Conservation (phyloP, 2,888 invertebrate genomes). For the Lysandra coridon region DNA sequence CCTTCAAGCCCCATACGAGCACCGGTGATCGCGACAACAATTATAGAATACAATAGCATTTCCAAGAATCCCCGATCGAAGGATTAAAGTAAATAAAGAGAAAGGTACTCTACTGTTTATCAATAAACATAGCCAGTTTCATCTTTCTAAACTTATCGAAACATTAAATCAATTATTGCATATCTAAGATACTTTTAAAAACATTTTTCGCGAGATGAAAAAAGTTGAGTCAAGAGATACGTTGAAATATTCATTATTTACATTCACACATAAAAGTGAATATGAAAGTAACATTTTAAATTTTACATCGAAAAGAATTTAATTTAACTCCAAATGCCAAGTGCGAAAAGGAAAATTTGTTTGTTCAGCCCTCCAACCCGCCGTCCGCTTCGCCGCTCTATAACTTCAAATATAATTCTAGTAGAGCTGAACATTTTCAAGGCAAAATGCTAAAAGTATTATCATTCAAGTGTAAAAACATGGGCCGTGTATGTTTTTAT, state of each 20-base stretch:
- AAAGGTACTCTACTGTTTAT: no score
- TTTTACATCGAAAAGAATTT: not conserved
- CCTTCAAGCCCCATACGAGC: no score
- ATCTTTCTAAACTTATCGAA: no score
- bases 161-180: no score
- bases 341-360: constrained; percentile 7
- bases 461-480: not conserved
- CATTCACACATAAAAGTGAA: not conserved
- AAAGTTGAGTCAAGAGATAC: not conserved
- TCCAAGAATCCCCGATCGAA: no score
- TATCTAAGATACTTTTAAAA: no score
- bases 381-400: not conserved
- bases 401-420: constrained; percentile 1
- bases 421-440: not conserved
- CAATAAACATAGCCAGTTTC: no score
- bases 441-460: not conserved
- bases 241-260: not conserved
- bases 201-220: not conserved
- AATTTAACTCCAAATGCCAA: not conserved
- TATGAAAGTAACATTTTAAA: not conserved
- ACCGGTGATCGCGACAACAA: no score
- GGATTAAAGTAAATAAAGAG: no score
- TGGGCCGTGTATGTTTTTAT: no score
- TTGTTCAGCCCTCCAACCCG: not conserved
- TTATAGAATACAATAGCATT: no score